Base-by-base conservation (phyloP, 2,888 invertebrate species). In the Mesoligia furuncula region DNA sequence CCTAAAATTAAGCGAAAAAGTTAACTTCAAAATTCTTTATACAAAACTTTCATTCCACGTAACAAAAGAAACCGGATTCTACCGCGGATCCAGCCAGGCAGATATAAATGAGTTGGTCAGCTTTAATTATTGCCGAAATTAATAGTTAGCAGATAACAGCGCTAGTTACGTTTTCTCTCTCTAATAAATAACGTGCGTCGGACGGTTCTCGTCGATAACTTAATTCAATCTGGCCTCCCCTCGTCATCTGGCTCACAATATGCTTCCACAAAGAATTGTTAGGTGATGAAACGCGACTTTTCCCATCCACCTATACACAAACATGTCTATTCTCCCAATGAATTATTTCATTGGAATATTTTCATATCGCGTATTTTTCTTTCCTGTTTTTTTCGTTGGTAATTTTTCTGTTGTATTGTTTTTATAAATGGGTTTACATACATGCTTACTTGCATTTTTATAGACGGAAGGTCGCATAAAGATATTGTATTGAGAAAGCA, bases 171-270 rank as follows among this genome's bases (percentile, higher is more conserved):
- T 91, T 94, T 93, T 92, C 92, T 93, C 91, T 91, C 91, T 90
- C 87, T 91, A 93, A 95, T 95, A 95, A 95, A 95, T 95, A 94
- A 94, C 90, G 88, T 85, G 79, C 87, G 89, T 89, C 90, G 91
- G 90, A 88, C 89, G 92, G 88, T 91, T 90, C 91, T 89, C 92
- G 91, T 92, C 93, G 93, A 95, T 95, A 94, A 94, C 93, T 95
- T 96, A 96, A 96, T 96, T 95, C 95, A 94, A 95, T 95, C 94
- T 94, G 91, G 87, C 90, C 92, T 93, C 94, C 95, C 96, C 94
- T 93, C 94, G 92, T 95, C 94, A 94, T 93, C 90, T 90, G 36
- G 79, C 74, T 70, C 88, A 91, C 93, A 93, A 93, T 94, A 94
- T 93, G 94, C 90, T 92, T 85, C 85, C 87, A 88, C 89, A 89